Evolutionary conservation across 2,797 vertebrate species (phyloP), one percentile per base, ranked within the genome.

Genomic region (Oryzias dopingdopingensis): DNA sequence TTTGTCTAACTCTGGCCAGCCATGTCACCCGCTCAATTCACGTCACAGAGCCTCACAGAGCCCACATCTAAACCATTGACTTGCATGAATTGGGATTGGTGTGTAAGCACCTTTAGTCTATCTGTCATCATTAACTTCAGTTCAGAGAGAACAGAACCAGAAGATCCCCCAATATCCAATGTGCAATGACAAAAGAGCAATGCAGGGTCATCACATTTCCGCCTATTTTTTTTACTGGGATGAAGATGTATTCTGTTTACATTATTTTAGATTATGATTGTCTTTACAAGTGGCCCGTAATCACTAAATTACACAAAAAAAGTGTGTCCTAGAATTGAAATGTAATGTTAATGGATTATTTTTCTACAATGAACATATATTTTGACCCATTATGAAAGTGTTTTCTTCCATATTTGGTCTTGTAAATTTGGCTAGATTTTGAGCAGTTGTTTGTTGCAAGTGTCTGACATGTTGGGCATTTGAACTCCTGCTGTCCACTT

Each of bases 51-150:
- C 20, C 20, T 22, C 20, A 22, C 18, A 18, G 18, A 18, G 18
- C 18, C 18, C 18, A 1, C 20, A 22, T 22, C 20, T 22, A 22
- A 22, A 22, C 20, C 20, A 3, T 2, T 22, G 20, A 22, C 20
- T 22, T 22, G 20, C 20, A 22, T 1, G 20, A 22, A 22, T 22
- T 22, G 20, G 1, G 20, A 22, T 22, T 3, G 20, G 20, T 22
- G 20, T 22, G 20, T 22, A 22, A 22, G 20, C 20, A 22, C 20
- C 20, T 22, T 22, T 22, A 26, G 24, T 77, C 75, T 67, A 32
- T 83, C 68, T 80, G 75, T 85, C 80, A 84, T 88, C 77, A 73
- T 89, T 86, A 86, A 72, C 72, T 57, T 51, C 56, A 66, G 62
- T 74, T 50, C 43, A 41, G 67, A 64, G 59, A 74, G 52, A 71